Percentiles rank a stretch among this genome's conserved stretches.
Conservation (phyloP, 2,797 vertebrate species). For the Denticeps clupeoides region DNA sequence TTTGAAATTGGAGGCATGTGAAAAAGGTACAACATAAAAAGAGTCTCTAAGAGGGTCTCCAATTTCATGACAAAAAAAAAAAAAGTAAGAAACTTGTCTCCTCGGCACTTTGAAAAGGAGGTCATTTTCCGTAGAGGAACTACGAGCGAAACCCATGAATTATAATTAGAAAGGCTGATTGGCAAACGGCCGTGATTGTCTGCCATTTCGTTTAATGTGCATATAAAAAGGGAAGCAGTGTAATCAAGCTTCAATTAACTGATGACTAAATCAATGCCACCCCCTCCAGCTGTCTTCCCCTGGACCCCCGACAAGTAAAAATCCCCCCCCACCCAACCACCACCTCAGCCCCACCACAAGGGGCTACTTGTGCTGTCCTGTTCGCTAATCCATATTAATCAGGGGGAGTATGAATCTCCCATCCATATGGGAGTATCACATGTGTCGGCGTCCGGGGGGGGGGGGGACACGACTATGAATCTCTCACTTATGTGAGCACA, state of each 20-base stretch:
- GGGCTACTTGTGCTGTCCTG: constrained; percentile 22
- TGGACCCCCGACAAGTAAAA: constrained; percentile 33
- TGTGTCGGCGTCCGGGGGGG: constrained; percentile 37
- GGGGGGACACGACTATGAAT: constrained; percentile 39
- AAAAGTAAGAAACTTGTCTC: constrained; percentile 26
- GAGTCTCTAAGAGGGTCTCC: no score
- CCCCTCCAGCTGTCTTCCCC: constrained; percentile 42
- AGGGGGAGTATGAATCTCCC: constrained; percentile 27
- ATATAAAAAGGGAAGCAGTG: constrained; percentile 39
- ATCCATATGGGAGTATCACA: constrained; percentile 46
- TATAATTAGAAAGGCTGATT: constrained; percentile 36
- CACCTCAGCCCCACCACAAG: constrained; percentile 13
- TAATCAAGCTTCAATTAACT: constrained; percentile 59
- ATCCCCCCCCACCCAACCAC: background rate
- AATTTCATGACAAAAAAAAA: constrained; percentile 31
- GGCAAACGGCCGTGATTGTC: constrained; percentile 38
- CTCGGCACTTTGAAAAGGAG: constrained; percentile 38
- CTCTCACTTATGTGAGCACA: constrained; percentile 45
- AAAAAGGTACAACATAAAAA: no score
- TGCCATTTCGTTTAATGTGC: constrained; percentile 43
- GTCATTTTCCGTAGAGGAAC: constrained; percentile 53
- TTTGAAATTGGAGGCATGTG: no score
- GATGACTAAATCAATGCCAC: constrained; percentile 50
- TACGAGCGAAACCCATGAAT: constrained; percentile 42
- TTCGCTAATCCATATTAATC: constrained; percentile 26